Evolutionary conservation across 2,888 invertebrate genomes (phyloP).

Genomic region (Ennomos fuscantarius): DNA sequence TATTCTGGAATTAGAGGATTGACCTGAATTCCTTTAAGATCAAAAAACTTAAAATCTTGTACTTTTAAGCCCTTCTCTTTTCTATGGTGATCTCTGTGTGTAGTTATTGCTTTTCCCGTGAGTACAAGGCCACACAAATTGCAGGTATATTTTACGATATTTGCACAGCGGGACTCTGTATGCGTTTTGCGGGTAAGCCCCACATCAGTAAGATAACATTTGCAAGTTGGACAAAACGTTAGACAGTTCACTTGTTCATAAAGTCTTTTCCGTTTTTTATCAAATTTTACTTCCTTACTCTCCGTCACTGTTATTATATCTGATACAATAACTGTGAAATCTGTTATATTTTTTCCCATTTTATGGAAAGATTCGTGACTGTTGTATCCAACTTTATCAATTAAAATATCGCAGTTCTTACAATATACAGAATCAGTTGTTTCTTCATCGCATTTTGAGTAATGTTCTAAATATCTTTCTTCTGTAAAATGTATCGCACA

Average conservation of each 20-base stretch:
- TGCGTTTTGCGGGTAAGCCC: constrained; percentile 48
- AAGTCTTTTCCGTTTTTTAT: constrained; percentile 12
- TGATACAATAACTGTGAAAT: constrained; percentile 50
- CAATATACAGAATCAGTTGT: constrained; percentile 54
- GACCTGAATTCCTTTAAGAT: constrained; percentile 54
- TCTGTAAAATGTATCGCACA: constrained; percentile 64
- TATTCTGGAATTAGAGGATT: constrained; percentile 63
- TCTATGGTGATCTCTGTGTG: constrained; percentile 56
- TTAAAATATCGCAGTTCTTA: constrained; percentile 60
- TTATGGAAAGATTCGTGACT: constrained; percentile 48
- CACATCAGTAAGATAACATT: constrained; percentile 53
- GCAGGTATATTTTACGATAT: constrained; percentile 52
- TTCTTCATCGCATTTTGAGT: constrained; percentile 49
- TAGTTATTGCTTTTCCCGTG: constrained; percentile 45
- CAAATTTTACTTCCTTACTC: constrained; percentile 6
- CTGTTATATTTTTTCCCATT: constrained; percentile 34
- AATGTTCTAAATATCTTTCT: constrained; percentile 54
- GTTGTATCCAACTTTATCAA: constrained; percentile 43
- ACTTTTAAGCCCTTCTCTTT: constrained; percentile 49
- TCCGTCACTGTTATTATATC: constrained; percentile 35
- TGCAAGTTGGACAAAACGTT: constrained; percentile 59
- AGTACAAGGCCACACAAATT: constrained; percentile 63
- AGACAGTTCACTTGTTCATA: constrained; percentile 38
- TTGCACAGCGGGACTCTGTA: constrained; percentile 47
- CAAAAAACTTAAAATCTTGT: constrained; percentile 62